Base-by-base conservation (phyloP, 2,797 vertebrate genomes). In the Poecilia picta region DNA sequence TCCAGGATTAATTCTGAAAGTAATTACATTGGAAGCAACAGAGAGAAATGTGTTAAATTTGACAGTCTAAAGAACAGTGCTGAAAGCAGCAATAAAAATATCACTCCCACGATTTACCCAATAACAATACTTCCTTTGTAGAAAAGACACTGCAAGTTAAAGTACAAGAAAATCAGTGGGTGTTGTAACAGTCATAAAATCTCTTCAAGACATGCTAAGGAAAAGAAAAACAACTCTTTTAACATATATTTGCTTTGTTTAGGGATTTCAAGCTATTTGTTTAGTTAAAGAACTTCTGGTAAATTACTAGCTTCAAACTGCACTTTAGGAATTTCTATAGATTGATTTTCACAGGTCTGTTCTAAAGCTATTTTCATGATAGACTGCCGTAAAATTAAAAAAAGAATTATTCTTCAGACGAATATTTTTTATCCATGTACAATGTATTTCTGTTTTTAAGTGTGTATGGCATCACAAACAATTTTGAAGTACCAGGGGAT, bases 71-170 rank as follows among this genome's bases (percentile, higher is more conserved):
- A 46, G 3, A 33, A 76, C 36, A 64, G 49, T 68, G 16, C 41
- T 74, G 23, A 73, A 64, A 75, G 25, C 72, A 18, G 64, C 5
- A 51, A 64, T 55, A 78, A 62, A 79, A 77, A 77, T 72, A 8
- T 57, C 39, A 85, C 68, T 73, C 39, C 36, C 45, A 62, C 72
- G 31, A 51, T 33, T 76, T 13, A 5, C 33, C 8, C 5, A 70
- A 68, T 28, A 23, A 47, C 43, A 47, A 53, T n/a, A 41, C 72
- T 71, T 46, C 43, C 41, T 71, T 71, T 71, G 25, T 71, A 28
- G 43, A 25, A 71, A 71, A 71, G 68, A 71, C 68, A 70, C 39
- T 28, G 6, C 41, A 46, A 71, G 25, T 71, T 45, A n/a, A 71
- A 71, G 13, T 16, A 70, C 41, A 43, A 28, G 13, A 71, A 46